Conservation (phyloP, 1,140 invertebrate species). For the Dinoponera quadriceps region DNA sequence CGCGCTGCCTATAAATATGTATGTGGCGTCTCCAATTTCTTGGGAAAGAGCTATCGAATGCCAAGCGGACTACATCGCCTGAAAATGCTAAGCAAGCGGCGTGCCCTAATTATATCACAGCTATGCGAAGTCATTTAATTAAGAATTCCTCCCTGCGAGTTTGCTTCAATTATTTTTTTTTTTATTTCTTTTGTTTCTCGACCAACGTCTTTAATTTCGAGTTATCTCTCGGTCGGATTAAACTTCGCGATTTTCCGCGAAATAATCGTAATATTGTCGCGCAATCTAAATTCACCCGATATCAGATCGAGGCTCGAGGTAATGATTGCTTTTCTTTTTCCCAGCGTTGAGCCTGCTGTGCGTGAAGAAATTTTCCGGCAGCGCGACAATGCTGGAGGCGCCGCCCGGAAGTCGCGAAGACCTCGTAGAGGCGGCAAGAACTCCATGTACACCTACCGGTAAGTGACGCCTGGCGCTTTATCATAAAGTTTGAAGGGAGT, state of each 20-base stretch:
- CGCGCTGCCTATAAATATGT: slow-evolving; percentile 60
- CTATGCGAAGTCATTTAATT: slow-evolving; percentile 24
- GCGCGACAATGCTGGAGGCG: slow-evolving; percentile 81
- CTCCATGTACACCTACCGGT: slow-evolving; percentile 81
- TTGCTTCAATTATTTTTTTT: background rate
- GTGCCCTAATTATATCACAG: slow-evolving; percentile 3
- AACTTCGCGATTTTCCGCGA: background rate
- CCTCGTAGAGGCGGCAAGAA: slow-evolving; percentile 81
- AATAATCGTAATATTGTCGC: background rate
- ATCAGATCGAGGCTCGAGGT: slow-evolving; percentile 6
- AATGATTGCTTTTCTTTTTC: slow-evolving; percentile 40
- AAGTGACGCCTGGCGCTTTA: slow-evolving; percentile 38
- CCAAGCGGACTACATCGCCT: background rate
- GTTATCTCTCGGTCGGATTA: background rate
- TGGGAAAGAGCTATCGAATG: slow-evolving; percentile 18
- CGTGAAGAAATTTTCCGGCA: slow-evolving; percentile 78
- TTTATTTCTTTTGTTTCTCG: background rate
- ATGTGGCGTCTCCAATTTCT: slow-evolving; percentile 57
- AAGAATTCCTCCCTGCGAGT: slow-evolving; percentile 26
- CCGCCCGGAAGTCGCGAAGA: slow-evolving; percentile 82
- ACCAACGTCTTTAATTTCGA: slow-evolving; percentile 6
- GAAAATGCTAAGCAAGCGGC: slow-evolving; percentile 17
- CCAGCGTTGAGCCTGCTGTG: slow-evolving; percentile 83
- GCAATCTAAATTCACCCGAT: background rate
- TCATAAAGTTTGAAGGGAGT: slow-evolving; percentile 57